Base-by-base conservation (phyloP, 2,113 vertebrate species). In the Notechis scutatus region DNA sequence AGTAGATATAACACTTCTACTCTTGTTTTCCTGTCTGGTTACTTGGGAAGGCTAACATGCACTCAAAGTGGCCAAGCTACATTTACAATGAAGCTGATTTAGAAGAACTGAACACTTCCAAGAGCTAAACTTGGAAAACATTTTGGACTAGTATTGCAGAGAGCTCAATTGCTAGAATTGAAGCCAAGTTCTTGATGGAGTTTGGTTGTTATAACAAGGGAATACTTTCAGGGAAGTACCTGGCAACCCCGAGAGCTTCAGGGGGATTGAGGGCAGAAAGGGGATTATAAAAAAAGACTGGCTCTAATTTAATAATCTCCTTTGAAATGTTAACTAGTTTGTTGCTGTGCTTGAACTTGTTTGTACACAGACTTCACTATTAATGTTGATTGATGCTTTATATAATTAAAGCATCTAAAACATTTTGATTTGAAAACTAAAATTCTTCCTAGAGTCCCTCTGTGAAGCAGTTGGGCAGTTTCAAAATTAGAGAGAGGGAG, bases 131-230 rank as follows among this genome's bases (percentile, higher is more conserved):
- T 86, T 90, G 88, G 88, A 85, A 86, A 93, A 90, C 5, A 59
- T 7, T 93, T 52, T 47, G 90, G 56, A 90, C 14, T 23, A 54
- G 23, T 85, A 86, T 50, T 90, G 56, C 18, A 45, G 39, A 89
- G 50, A 74, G 24, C 18, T 81, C 64, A 89, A 39, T 18, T 39
- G 21, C 24, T 57, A 85, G 29, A 59, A 23, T 20, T 85, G 55
- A 47, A 93, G 74, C 92, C 88, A 90, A 45, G 45, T 87, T 93
- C 86, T 47, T 87, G 52, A 93, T 86, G 88, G 59, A 92, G 50
- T 39, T 93, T 23, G 86, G 74, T 56, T 86, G 55, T 64, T 85
- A 29, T 8, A 59, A 34, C 45, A 54, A 89, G 45, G 74, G 54
- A 42, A 24, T 26, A 54, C 15, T 50, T 42, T 23, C 55, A 64